Evolutionary conservation across 2,888 invertebrate species (phyloP).

Genomic region (Euplagia quadripunctaria): DNA sequence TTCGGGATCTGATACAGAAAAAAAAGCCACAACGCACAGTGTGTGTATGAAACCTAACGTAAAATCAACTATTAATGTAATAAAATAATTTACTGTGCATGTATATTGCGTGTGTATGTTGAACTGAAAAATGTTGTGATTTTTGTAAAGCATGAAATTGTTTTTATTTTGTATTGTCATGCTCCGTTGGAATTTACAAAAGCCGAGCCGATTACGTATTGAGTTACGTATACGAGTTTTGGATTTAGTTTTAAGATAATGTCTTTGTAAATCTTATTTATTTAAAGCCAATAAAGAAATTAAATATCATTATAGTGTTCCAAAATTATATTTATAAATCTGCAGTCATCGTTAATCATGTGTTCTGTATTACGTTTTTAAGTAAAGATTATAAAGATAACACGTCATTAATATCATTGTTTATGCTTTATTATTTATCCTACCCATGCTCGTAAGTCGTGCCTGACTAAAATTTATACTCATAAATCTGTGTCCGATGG

Average conservation of each 20-base stretch:
- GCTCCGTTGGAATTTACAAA: not conserved
- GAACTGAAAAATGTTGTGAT: conserved; percentile 2
- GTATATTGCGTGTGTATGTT: not conserved
- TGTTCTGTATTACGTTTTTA: not conserved
- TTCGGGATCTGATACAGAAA: no score
- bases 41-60: not conserved
- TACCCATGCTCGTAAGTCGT: not conserved
- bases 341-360: not conserved
- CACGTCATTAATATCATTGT: not conserved
- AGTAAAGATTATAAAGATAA: not conserved
- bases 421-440: not conserved
- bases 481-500: not conserved
- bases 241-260: not conserved
- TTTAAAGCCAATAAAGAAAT: not conserved
- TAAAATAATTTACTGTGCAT: not conserved
- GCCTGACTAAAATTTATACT: not conserved
- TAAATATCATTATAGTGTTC: not conserved
- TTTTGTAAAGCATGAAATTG: not conserved
- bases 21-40: no score
- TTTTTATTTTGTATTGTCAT: not conserved
- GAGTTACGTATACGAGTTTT: not conserved
- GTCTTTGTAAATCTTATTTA: not conserved
- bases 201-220: not conserved
- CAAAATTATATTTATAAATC: not conserved
- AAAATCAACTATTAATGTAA: not conserved